Percentiles rank a stretch among this genome's conserved stretches.
These are phyloP conservation scores for Menidia beryllina DNA, from an alignment of 2,113 vertebrate species.

Conservation along the genomic window DNA sequence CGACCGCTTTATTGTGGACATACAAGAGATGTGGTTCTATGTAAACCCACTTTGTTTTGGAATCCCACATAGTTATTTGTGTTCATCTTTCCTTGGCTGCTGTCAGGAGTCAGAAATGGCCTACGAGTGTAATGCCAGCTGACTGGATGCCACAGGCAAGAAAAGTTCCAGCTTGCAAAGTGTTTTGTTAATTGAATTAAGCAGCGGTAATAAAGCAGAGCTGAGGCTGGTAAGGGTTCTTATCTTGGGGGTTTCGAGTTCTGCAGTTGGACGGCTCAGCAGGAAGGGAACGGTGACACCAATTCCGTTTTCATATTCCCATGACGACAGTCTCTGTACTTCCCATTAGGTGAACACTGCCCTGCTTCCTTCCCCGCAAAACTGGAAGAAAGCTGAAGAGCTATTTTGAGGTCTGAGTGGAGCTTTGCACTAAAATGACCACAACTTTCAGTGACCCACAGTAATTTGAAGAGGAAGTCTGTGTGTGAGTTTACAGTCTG, in stretches of 20 bases:
- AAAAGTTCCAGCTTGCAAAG: slow-evolving; percentile 29
- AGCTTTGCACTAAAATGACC: slow-evolving; percentile 40
- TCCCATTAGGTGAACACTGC: slow-evolving; percentile 64
- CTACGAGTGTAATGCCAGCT: slow-evolving; percentile 32
- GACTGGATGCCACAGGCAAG: slow-evolving; percentile 45
- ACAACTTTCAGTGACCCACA: slow-evolving; percentile 53
- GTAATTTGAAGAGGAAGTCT: slow-evolving; percentile 59
- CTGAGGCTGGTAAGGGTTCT: slow-evolving; percentile 54
- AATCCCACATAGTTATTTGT: slow-evolving; percentile 51
- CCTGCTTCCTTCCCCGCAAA: slow-evolving; percentile 71
- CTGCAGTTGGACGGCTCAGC: slow-evolving; percentile 35
- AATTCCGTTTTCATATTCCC: slow-evolving; percentile 67
- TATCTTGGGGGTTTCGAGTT: slow-evolving; percentile 66
- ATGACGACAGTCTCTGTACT: slow-evolving; percentile 70
- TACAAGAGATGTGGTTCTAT: slow-evolving; percentile 39
- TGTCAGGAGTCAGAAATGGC: slow-evolving; percentile 37
- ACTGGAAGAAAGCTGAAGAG: slow-evolving; percentile 58
- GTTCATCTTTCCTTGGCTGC: slow-evolving; percentile 45
- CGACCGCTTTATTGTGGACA: slow-evolving; percentile 38
- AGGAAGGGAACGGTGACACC: slow-evolving; percentile 73
- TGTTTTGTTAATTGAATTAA: slow-evolving; percentile 54
- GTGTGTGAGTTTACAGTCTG: slow-evolving; percentile 43
- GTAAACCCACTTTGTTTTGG: slow-evolving; percentile 52
- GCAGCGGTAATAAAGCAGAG: slow-evolving; percentile 36
- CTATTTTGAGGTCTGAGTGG: slow-evolving; percentile 61